These are phyloP conservation scores for Itoplectis maculator DNA, from an alignment of 2,888 invertebrate species.

Conservation along the genomic window DNA sequence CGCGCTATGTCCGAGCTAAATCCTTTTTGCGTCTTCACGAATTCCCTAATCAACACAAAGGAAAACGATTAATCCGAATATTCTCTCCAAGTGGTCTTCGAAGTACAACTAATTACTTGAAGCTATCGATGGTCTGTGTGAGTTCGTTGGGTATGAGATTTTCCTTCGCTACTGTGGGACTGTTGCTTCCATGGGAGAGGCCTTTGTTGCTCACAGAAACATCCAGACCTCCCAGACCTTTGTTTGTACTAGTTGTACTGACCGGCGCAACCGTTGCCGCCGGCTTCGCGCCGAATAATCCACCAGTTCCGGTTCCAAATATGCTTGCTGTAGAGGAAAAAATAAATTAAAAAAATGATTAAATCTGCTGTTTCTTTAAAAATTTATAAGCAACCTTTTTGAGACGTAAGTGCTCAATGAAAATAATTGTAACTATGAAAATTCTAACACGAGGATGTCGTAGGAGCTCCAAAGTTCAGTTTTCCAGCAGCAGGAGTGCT, in stretches of 20 bases:
- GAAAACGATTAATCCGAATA: not conserved
- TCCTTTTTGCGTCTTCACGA: constrained; percentile 94
- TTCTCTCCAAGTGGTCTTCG: not conserved
- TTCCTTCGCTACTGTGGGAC: constrained; percentile 87
- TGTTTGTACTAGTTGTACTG: constrained; percentile 83
- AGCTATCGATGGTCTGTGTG: constrained; percentile 90
- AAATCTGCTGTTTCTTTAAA: too few relatives aligned
- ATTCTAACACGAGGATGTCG: constrained; percentile 72
- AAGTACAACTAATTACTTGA: constrained; percentile 87
- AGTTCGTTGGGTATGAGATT: constrained; percentile 91
- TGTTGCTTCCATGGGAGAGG: constrained; percentile 83
- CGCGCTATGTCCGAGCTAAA: constrained; percentile 93
- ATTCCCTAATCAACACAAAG: constrained; percentile 85
- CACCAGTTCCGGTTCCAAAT: constrained; percentile 76
- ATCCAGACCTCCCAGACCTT: constrained; percentile 90
- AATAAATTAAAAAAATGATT: too few relatives aligned
- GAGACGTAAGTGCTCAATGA: constrained; percentile 15
- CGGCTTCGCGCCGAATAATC: constrained; percentile 78
- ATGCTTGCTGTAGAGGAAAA: constrained; percentile 72
- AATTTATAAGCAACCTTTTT: too few relatives aligned
- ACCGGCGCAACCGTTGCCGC: constrained; percentile 67
- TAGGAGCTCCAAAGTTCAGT: constrained; percentile 75
- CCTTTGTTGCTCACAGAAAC: constrained; percentile 84
- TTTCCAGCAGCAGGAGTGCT: constrained; percentile 74
- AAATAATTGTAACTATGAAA: not conserved